Conservation (phyloP, 2,797 vertebrate genomes). For the Rhodeus uyekii region DNA sequence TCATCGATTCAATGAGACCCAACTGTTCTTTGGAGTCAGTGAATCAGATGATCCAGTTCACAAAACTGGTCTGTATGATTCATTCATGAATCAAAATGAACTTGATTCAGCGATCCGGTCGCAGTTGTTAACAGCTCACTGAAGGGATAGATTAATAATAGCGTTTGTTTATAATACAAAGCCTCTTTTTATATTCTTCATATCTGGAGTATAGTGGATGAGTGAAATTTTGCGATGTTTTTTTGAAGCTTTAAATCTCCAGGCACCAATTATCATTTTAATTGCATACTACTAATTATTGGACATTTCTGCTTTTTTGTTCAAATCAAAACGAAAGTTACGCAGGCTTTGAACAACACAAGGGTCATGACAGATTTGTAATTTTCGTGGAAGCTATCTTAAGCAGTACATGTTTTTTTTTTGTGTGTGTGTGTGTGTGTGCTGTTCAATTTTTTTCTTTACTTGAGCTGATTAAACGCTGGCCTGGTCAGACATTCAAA, state of each 20-base stretch:
- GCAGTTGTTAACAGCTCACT: not conserved
- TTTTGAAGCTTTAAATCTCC: not conserved
- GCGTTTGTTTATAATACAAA: not conserved
- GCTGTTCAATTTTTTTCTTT: too few relatives aligned
- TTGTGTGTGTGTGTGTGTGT: too few relatives aligned
- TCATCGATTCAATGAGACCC: not conserved
- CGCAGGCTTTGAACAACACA: not conserved
- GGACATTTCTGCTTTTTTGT: not conserved
- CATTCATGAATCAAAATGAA: not conserved
- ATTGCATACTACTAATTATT: not conserved
- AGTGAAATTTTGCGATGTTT: not conserved
- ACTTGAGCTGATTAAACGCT: not conserved
- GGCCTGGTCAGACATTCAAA: conserved; percentile 8
- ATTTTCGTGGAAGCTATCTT: not conserved
- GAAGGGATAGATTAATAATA: not conserved
- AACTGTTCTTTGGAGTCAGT: not conserved
- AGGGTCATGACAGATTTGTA: not conserved
- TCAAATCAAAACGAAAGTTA: not conserved
- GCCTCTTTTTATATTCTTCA: not conserved
- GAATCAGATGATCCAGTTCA: not conserved
- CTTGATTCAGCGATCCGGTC: not conserved
- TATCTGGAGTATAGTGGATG: not conserved
- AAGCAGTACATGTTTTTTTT: not conserved
- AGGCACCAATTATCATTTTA: not conserved
- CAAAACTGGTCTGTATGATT: not conserved